Percentiles rank a stretch among this genome's conserved stretches.
These are phyloP conservation scores for Podarcis raffonei DNA, from an alignment of 2,113 vertebrate genomes.

Conservation along the genomic window DNA sequence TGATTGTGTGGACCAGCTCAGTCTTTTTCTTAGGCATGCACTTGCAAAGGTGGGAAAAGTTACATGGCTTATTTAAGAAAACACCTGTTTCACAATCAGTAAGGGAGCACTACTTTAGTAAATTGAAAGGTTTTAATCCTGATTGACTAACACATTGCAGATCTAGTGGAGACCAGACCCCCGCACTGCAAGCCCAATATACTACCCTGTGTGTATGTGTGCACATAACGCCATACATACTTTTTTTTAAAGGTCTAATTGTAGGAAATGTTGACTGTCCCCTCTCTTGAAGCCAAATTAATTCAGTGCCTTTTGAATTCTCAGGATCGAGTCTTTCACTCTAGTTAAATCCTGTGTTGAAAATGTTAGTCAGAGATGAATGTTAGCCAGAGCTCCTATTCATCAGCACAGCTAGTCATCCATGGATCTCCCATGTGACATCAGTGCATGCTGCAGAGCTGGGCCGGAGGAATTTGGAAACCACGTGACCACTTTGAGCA, in stretches of 20 bases:
- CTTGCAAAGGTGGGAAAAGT: not conserved
- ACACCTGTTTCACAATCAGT: not conserved
- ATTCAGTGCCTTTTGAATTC: not conserved
- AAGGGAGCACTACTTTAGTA: not conserved
- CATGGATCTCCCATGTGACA: not conserved
- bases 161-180: not conserved
- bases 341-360: not conserved
- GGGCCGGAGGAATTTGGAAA: not conserved
- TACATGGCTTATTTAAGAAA: not conserved
- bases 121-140: not conserved
- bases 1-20: not conserved
- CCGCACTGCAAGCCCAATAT: not conserved
- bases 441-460: not conserved
- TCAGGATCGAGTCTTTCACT: not conserved
- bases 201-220: not conserved
- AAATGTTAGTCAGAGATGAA: not conserved
- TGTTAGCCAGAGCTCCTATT: not conserved
- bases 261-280: not conserved
- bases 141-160: not conserved
- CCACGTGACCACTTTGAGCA: not conserved
- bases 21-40: not conserved
- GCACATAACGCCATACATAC: not conserved
- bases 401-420: not conserved
- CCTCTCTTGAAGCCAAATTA: not conserved
- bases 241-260: not conserved